Conservation (phyloP, 2,797 vertebrate species). For the Sebastes aleutianus region DNA sequence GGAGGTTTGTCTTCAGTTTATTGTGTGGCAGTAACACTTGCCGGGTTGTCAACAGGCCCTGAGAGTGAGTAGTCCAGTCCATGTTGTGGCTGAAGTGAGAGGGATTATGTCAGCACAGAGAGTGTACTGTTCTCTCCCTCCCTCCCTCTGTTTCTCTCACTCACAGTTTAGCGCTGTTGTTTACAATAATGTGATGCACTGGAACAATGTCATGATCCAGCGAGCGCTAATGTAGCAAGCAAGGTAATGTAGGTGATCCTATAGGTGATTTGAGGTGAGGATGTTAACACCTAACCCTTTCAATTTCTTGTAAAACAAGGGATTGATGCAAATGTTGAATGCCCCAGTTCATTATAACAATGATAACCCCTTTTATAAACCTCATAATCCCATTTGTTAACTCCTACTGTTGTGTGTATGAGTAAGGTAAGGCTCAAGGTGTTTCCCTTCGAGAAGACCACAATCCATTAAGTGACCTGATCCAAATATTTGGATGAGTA, state of each 20-base stretch:
- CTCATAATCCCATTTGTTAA: background rate
- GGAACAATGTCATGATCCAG: conserved; percentile 27
- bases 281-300: background rate
- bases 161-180: conserved; percentile 52
- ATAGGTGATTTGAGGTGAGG: background rate
- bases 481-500: conserved; percentile 31
- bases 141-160: conserved; percentile 28
- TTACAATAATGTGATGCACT: conserved; percentile 38
- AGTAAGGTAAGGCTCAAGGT: background rate
- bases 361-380: background rate
- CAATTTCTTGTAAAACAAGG: background rate
- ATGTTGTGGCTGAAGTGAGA: conserved; percentile 64
- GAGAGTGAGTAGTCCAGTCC: conserved; percentile 53
- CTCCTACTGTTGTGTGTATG: background rate
- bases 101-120: conserved; percentile 76
- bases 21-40: conserved; percentile 58
- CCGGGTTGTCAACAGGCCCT: conserved; percentile 41
- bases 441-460: background rate
- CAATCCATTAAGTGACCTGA: background rate
- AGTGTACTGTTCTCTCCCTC: conserved; percentile 61
- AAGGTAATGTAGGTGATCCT: background rate
- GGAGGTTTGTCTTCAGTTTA: conserved; percentile 42
- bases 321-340: background rate
- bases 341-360: background rate
- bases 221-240: background rate